Base-by-base conservation (phyloP, 2,113 vertebrate genomes). In the Phylloscopus whistleri region DNA sequence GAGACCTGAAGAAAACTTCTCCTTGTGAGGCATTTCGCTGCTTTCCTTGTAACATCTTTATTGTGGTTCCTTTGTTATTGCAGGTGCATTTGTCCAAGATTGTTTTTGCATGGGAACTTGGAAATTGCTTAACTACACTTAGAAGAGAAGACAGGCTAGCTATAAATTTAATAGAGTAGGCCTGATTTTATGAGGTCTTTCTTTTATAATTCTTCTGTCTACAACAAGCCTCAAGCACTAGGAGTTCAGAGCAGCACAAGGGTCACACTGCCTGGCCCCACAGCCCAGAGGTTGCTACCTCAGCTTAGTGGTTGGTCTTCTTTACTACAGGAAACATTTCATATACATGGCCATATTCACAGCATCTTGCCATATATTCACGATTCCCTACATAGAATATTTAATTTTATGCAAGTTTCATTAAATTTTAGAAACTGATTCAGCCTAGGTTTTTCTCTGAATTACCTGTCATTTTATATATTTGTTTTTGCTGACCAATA, bases 351-450 rank as follows among this genome's bases (percentile, higher is more conserved):
- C 11, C 24, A 16, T 63, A 55, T 15, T 58, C 39, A 49, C 12
- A 31, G 7, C 7, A 46, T 77, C 87, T 94, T 89, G 76, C 75
- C 80, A 95, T 60, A 58, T 80, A 95, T 87, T 96, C 84, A 92
- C 59, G 87, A 94, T 96, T 92, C 70, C 68, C 37, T 93, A 66
- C 33, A 24, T 31, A 80, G 75, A 96, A 84, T 93, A 55, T 93
- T 96, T 93, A 84, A 96, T 95, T 96, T 96, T 90, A 85, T 80
- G 73, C 67, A 93, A 96, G 86, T 93, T 95, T 95, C 96, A 89
- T 64, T 79, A 84, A 95, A 91, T 96, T 31, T 39, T 91, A 91
- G 83, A 96, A 95, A 93, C 87, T 95, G 76, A 92, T 95, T 96
- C 94, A 96, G 55, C 67, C 52, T 89, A 93, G 70, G 39, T 76